A percentile compares a stretch with the other conserved stretches of the same genome.
Evolutionary conservation across 1,140 invertebrate genomes (phyloP).

Genomic region (Campoletis sonorensis): DNA sequence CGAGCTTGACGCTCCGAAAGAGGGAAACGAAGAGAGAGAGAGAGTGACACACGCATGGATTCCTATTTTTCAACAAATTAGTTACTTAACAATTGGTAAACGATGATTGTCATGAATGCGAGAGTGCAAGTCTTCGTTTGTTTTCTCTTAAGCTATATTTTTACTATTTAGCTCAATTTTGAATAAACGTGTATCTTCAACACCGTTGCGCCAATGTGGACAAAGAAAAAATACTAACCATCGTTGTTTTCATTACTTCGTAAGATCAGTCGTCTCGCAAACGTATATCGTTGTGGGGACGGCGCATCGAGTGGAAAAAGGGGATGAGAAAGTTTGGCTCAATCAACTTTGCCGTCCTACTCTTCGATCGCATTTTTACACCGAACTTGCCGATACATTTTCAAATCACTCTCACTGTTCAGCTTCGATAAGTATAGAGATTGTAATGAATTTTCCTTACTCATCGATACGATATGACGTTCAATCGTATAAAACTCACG

Average conservation of each 20-base stretch:
- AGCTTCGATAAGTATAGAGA: too few relatives aligned
- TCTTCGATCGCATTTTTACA: too few relatives aligned
- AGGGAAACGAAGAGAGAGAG: neutral
- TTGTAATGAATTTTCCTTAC: too few relatives aligned
- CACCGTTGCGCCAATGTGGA: slow-evolving; percentile 23
- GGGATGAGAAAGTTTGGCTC: too few relatives aligned
- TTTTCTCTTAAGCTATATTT: neutral
- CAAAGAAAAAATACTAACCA: slow-evolving; percentile 19
- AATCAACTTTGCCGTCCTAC: too few relatives aligned
- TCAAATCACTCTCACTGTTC: too few relatives aligned
- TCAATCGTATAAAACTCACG: too few relatives aligned
- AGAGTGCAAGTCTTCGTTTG: neutral
- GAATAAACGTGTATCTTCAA: slow-evolving; percentile 24
- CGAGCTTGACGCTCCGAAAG: slow-evolving; percentile 37
- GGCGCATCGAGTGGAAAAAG: neutral
- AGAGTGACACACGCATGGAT: slow-evolving; percentile 45
- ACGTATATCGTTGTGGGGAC: too few relatives aligned
- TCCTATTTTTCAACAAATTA: slow-evolving; percentile 61
- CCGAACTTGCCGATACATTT: too few relatives aligned
- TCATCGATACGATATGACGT: too few relatives aligned
- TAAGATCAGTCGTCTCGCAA: slow-evolving; percentile 26
- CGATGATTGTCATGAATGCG: slow-evolving; percentile 39
- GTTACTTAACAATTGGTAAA: slow-evolving; percentile 60
- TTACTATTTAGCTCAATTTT: slow-evolving; percentile 49
- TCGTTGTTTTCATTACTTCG: slow-evolving; percentile 55